phyloP scores from a whole-genome alignment of 1,140 invertebrate species.

The Lordiphosa clarofinis region DNA sequence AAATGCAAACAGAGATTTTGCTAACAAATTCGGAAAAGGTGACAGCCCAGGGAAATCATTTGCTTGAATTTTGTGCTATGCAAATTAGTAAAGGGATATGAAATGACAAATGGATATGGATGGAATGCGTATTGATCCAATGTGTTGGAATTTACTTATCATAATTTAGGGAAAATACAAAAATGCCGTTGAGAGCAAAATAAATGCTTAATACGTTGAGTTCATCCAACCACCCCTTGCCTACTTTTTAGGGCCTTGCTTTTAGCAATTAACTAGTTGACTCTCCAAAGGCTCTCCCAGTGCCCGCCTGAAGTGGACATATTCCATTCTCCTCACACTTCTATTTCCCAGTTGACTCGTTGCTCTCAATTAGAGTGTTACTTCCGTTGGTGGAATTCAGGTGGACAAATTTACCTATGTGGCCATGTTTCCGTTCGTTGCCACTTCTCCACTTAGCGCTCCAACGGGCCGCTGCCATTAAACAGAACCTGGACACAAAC shows the following conservation, averaged over 20 bases:
- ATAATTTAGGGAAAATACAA: neutral
- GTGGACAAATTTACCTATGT: conserved; percentile 63
- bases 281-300: conserved; percentile 45
- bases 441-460: no score
- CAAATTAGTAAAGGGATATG: conserved; percentile 23
- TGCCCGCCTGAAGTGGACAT: conserved; percentile 46
- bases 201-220: no score
- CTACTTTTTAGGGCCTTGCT: conserved; percentile 62
- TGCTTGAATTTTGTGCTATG: conserved; percentile 21
- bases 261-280: conserved; percentile 70
- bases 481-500: conserved; percentile 44
- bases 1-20: conserved; percentile 12
- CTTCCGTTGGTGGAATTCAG: conserved; percentile 46
- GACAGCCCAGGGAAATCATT: conserved; percentile 2
- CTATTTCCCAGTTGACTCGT: conserved; percentile 54
- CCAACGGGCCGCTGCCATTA: conserved; percentile 34
- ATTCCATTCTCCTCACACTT: conserved; percentile 5
- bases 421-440: conserved; percentile 16
- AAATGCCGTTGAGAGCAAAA: no score
- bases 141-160: neutral
- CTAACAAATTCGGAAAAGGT: no score
- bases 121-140: conserved; percentile 5
- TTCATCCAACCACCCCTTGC: neutral
- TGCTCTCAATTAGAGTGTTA: conserved; percentile 58
- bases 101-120: conserved; percentile 11